Conservation (phyloP, 2,113 vertebrate species). For the Bujurquina vittata region DNA sequence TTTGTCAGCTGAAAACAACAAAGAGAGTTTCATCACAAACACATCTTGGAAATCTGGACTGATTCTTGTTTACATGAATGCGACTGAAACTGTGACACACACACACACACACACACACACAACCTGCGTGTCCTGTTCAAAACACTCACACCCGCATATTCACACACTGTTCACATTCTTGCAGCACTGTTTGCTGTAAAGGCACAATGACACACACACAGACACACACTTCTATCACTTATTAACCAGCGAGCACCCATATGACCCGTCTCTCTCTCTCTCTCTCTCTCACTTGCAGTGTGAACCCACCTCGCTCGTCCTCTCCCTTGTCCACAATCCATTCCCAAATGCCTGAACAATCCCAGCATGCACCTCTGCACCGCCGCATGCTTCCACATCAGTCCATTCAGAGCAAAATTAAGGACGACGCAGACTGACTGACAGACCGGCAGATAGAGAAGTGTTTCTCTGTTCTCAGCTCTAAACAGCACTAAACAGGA, state of each 20-base stretch:
- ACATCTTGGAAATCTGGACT: too few species aligned
- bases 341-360: slow-evolving; percentile 50
- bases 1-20: not conserved
- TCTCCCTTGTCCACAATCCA: slow-evolving; percentile 46
- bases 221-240: slow-evolving; percentile 31
- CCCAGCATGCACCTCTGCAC: slow-evolving; percentile 68
- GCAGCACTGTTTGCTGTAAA: not conserved
- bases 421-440: not conserved
- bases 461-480: not conserved
- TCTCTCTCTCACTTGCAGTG: not conserved
- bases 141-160: not conserved
- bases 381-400: slow-evolving; percentile 43
- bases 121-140: slow-evolving; percentile 38
- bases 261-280: not conserved
- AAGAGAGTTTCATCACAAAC: not conserved
- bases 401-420: slow-evolving; percentile 6
- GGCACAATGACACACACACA: not conserved
- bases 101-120: not conserved
- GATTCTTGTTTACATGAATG: not conserved
- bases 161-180: not conserved
- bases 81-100: not conserved
- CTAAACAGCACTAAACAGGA: not conserved
- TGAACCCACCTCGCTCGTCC: slow-evolving; percentile 64
- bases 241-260: slow-evolving; percentile 41
- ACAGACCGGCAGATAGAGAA: not conserved